A percentile compares a stretch with the other conserved stretches of the same genome.
Evolutionary conservation across 2,888 invertebrate genomes (phyloP).

Genomic region (Tipula lateralis): DNA sequence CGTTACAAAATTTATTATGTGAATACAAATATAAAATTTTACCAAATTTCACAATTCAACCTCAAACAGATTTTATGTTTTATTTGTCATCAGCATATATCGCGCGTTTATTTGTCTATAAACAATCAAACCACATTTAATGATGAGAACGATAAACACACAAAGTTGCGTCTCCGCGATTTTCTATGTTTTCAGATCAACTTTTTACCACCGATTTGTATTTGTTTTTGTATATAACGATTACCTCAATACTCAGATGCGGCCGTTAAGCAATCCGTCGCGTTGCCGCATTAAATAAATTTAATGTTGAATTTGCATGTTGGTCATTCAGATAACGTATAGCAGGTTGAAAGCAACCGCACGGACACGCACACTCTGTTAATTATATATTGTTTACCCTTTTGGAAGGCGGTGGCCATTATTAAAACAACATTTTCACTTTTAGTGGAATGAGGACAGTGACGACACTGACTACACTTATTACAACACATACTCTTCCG

Average conservation of each 20-base stretch:
- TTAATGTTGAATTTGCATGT: neutral
- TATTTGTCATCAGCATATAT: neutral
- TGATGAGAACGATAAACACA: neutral
- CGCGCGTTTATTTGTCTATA: neutral
- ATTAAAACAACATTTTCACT: neutral
- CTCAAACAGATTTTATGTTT: neutral
- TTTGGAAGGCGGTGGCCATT: neutral
- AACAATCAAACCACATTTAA: neutral
- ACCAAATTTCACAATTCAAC: neutral
- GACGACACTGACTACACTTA: neutral
- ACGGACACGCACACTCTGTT: neutral
- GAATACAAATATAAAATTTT: constrained; percentile 24
- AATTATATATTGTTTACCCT: neutral
- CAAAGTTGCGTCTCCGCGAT: too few species aligned
- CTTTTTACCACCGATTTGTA: neutral
- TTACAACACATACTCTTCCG: neutral
- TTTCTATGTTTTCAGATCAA: neutral
- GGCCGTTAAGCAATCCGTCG: neutral
- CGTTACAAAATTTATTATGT: neutral
- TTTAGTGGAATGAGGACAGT: neutral
- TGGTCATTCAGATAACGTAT: neutral
- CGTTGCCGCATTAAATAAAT: neutral
- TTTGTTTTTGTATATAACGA: neutral
- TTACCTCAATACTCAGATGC: neutral
- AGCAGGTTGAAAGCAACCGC: neutral